Base-by-base conservation (phyloP, 2,888 invertebrate genomes). In the Drosophila formosana region DNA sequence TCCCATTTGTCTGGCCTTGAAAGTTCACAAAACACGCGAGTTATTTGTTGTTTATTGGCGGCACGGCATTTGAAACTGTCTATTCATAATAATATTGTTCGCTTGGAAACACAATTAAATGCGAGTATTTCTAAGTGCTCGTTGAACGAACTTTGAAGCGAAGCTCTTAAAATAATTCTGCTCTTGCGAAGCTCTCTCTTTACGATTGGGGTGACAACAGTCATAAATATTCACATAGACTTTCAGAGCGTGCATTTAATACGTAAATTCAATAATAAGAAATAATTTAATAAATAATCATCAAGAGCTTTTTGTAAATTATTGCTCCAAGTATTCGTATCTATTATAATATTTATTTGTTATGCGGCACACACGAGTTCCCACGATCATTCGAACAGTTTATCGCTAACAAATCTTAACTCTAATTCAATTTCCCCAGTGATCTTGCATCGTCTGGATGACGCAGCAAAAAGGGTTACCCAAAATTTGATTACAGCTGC, bases 371-470 rank as follows among this genome's bases (percentile, higher is more conserved):
- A 11, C 23, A 26, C 8, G 18, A 45, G 28, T 77, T 73, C 73
- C 41, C 63, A 64, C 74, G 68, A 49, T 52, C 41, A 49, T 37
- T 51, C 7, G 53, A 78, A 45, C 39, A 26, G 23, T 60, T 30
- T 41, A 6, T 41, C 60, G 6, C 43, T 26, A 37, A 30, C 28
- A 43, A 41, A 60, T 60, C 46, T 49, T n/a, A 25, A 13, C 32
- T 41, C 9, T 28, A 23, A 58, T 43, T 49, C 5, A 18, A 26
- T 32, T 28, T n/a, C n/a, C 3, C 6, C 26, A 28, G 4, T 6
- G 2, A 43, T 47, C 18, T 43, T 23, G 39, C 25, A n/a, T 0
- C 13, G 34, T 41, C 11, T 4, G 7, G 8, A 34, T 77, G 75
- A 75, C 73, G 37, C 47, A 37, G 68, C 78, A 52, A 13, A 53